These are phyloP conservation scores for Burhinus oedicnemus DNA, from an alignment of 2,113 vertebrate genomes.

Conservation along the genomic window DNA sequence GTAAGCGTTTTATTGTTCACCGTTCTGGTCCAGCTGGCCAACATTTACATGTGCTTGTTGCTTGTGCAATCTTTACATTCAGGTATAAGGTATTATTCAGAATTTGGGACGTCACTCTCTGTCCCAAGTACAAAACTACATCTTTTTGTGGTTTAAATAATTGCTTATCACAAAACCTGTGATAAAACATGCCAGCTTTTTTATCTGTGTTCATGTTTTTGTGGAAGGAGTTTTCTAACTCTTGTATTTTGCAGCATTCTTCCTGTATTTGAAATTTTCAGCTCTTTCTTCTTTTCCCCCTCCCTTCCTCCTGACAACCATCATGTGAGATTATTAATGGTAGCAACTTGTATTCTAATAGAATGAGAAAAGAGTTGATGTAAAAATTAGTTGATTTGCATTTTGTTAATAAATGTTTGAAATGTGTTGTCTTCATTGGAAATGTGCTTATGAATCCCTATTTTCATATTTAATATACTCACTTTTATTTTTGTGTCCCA, in stretches of 20 bases:
- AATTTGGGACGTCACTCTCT: neutral
- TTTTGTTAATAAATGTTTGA: neutral
- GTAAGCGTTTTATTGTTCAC: neutral
- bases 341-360: fast-evolving
- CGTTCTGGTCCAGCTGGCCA: neutral
- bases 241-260: neutral
- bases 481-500: neutral
- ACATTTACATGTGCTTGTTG: neutral
- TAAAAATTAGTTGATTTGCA: neutral
- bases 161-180: neutral
- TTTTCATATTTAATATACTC: neutral
- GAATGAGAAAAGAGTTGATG: neutral
- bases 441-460: neutral
- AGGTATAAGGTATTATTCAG: neutral
- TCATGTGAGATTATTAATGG: neutral
- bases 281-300: neutral
- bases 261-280: neutral
- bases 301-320: neutral
- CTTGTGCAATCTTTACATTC: neutral
- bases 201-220: neutral
- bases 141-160: neutral
- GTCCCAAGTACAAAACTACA: neutral
- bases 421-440: neutral
- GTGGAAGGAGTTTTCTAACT: neutral
- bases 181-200: neutral